phyloP scores from a whole-genome alignment of 2,797 vertebrate species.

The Aeoliscus strigatus region DNA sequence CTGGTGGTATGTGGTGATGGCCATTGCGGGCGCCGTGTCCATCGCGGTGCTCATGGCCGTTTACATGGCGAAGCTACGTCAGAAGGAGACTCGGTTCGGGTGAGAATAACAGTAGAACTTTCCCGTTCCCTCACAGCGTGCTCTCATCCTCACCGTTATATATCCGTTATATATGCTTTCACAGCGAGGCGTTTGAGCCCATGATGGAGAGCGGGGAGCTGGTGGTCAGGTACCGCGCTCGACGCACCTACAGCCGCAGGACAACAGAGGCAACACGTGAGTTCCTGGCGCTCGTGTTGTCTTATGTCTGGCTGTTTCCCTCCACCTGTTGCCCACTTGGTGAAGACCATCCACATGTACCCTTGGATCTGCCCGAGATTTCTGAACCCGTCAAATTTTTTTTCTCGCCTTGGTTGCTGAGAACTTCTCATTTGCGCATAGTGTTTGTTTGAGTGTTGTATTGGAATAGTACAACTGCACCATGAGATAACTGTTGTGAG shows the following conservation, averaged over 20 bases:
- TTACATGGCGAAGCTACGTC: slow-evolving; percentile 79
- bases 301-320: neutral
- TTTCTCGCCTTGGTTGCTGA: too few relatives aligned
- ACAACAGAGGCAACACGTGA: slow-evolving; percentile 87
- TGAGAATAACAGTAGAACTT: slow-evolving; percentile 53
- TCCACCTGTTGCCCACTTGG: neutral
- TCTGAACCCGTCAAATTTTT: too few relatives aligned
- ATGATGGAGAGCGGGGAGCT: slow-evolving; percentile 87
- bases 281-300: too few relatives aligned
- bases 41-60: slow-evolving; percentile 78
- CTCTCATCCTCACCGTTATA: too few relatives aligned
- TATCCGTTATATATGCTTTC: neutral
- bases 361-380: too few relatives aligned
- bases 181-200: slow-evolving; percentile 86
- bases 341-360: too few relatives aligned
- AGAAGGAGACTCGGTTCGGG: slow-evolving; percentile 89
- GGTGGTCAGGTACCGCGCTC: slow-evolving; percentile 85
- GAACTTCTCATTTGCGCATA: too few relatives aligned
- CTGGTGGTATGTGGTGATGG: slow-evolving; percentile 91
- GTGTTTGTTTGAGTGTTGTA: too few relatives aligned
- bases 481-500: too few relatives aligned
- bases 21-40: slow-evolving; percentile 71
- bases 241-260: slow-evolving; percentile 87
- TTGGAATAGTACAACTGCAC: too few relatives aligned
- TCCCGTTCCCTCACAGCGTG: too few relatives aligned